Evolutionary conservation across 2,113 vertebrate species (phyloP).

Genomic region (Syrrhaptes paradoxus): DNA sequence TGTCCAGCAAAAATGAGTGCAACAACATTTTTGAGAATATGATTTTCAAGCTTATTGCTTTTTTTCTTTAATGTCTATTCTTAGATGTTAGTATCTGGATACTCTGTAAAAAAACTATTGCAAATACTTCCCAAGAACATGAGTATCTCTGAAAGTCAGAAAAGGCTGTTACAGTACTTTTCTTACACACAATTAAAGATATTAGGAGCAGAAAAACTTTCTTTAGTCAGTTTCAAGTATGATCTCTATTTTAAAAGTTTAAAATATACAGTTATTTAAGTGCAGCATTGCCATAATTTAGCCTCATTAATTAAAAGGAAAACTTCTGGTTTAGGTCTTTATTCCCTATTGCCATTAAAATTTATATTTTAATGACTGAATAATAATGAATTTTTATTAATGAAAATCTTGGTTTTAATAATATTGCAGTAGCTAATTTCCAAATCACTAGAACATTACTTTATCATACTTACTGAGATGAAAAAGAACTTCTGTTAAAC

Average conservation of each 20-base stretch:
- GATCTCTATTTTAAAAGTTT: background rate
- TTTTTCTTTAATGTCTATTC: background rate
- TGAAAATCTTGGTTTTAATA: background rate
- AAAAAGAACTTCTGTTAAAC: background rate
- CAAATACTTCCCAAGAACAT: background rate
- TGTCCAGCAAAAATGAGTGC: background rate
- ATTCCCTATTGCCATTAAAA: background rate
- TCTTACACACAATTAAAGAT: background rate
- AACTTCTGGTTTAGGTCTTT: background rate
- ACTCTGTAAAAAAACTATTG: background rate
- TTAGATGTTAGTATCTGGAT: background rate
- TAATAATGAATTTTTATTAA: background rate
- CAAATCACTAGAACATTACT: background rate
- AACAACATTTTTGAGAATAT: background rate
- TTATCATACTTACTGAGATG: background rate
- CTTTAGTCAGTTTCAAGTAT: background rate
- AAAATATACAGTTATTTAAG: background rate
- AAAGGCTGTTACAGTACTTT: background rate
- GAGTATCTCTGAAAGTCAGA: background rate
- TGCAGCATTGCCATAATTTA: background rate
- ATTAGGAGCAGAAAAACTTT: background rate
- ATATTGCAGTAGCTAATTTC: background rate
- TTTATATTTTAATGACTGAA: background rate
- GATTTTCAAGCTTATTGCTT: background rate
- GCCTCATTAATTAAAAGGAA: background rate